These are phyloP conservation scores for Erpornis zantholeuca DNA, from an alignment of 2,113 vertebrate genomes.

Conservation along the genomic window DNA sequence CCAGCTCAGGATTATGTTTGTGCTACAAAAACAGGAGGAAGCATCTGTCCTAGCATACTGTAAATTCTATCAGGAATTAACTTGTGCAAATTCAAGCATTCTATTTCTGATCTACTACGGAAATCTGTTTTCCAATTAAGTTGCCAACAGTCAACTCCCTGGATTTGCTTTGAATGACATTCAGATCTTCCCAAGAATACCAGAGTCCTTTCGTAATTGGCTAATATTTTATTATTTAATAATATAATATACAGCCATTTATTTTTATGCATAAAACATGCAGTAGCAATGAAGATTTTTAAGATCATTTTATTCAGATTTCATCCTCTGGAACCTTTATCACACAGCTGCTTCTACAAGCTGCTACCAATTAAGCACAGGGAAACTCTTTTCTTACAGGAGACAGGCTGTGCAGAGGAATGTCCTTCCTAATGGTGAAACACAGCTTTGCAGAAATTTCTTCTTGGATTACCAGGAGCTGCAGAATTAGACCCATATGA, in stretches of 20 bases:
- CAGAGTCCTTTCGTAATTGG: neutral
- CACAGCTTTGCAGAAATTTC: neutral
- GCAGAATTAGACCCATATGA: neutral
- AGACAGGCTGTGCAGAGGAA: neutral
- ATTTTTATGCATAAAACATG: neutral
- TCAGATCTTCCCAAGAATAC: neutral
- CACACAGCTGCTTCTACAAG: neutral
- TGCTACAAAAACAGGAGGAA: conserved; percentile 7
- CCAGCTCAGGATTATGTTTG: neutral
- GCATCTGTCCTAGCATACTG: neutral
- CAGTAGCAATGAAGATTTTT: neutral
- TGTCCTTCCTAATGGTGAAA: neutral
- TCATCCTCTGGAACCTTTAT: neutral
- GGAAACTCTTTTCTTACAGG: neutral
- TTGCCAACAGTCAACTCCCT: neutral
- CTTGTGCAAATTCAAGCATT: neutral
- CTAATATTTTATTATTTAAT: neutral
- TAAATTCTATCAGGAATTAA: conserved; percentile 17
- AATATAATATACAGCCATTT: neutral
- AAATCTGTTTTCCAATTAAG: conserved; percentile 13
- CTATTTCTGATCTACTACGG: neutral
- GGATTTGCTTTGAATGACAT: neutral
- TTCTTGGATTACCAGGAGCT: neutral
- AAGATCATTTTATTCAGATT: neutral
- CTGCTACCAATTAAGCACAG: neutral